These are phyloP conservation scores for Microcaecilia unicolor DNA, from an alignment of 2,797 vertebrate species.

Conservation along the genomic window DNA sequence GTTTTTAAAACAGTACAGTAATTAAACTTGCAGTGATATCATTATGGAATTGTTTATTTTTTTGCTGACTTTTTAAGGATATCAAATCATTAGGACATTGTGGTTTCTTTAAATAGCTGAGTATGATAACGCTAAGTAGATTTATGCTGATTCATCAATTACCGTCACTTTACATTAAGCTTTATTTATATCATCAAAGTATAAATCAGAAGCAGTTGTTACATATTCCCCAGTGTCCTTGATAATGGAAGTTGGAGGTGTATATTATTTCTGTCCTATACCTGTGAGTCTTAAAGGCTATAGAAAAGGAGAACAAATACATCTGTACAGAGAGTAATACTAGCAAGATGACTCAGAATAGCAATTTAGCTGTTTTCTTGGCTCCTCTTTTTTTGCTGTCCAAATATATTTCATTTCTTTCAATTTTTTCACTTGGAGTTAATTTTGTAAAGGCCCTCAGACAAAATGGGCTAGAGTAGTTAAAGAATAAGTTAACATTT, in stretches of 20 bases:
- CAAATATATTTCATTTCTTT: too few relatives aligned
- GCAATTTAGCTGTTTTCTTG: too few relatives aligned
- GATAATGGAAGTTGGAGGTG: conserved; percentile 16
- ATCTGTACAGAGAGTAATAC: too few relatives aligned
- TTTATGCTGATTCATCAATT: background rate
- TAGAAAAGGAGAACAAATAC: too few relatives aligned
- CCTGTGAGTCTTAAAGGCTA: background rate
- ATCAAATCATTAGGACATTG: background rate
- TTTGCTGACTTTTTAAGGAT: background rate
- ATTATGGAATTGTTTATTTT: background rate
- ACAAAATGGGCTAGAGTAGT: too few relatives aligned
- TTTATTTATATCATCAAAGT: background rate
- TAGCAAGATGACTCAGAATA: too few relatives aligned
- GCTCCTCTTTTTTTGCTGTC: too few relatives aligned
- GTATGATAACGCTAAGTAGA: background rate
- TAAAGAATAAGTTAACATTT: too few relatives aligned
- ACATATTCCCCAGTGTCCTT: conserved; percentile 14
- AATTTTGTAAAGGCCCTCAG: too few relatives aligned
- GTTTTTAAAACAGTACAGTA: too few relatives aligned
- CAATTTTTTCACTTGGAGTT: too few relatives aligned
- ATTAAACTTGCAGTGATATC: background rate
- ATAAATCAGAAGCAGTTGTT: conserved; percentile 15
- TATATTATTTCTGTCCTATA: conserved; percentile 15
- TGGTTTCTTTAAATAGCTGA: background rate
- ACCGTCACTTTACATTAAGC: conserved; percentile 3